Evolutionary conservation across 2,888 invertebrate genomes (phyloP).

Genomic region (Sinopyrophorus schimmeli): DNA sequence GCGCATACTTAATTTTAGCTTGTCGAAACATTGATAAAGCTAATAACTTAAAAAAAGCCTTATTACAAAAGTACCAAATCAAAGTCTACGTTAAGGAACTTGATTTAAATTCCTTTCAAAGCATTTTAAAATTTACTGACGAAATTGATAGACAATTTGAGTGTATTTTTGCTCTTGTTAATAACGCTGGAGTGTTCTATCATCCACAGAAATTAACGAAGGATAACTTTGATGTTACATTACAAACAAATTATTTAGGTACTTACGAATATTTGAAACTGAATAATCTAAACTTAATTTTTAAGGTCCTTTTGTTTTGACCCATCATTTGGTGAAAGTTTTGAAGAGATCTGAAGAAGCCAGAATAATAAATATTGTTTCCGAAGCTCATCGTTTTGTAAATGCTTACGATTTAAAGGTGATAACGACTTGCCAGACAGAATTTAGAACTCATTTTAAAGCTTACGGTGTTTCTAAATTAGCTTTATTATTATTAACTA

Average conservation of each 20-base stretch:
- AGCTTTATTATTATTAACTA: conserved; percentile 50
- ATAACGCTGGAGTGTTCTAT: conserved; percentile 61
- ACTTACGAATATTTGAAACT: conserved; percentile 12
- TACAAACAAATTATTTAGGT: conserved; percentile 62
- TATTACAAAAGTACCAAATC: conserved; percentile 34
- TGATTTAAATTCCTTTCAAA: conserved; percentile 51
- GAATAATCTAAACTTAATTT: conserved; percentile 9
- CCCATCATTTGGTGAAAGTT: conserved; percentile 54
- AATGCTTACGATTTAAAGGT: conserved; percentile 50
- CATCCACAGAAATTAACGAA: conserved; percentile 56
- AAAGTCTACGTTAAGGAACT: conserved; percentile 49
- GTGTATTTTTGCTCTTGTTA: conserved; percentile 56
- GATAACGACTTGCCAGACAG: conserved; percentile 42
- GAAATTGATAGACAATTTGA: conserved; percentile 47
- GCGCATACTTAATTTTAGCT: conserved; percentile 60
- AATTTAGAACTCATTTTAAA: conserved; percentile 48
- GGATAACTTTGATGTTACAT: conserved; percentile 59
- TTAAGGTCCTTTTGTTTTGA: conserved; percentile 55
- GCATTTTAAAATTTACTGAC: conserved; percentile 50
- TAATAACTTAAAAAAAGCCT: conserved; percentile 47
- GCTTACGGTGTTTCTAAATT: conserved; percentile 54
- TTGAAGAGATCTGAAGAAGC: conserved; percentile 52
- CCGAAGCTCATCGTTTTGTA: conserved; percentile 52
- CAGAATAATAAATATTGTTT: conserved; percentile 57
- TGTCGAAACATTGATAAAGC: conserved; percentile 58